Base-by-base conservation (phyloP, 2,888 invertebrate species). In the Drymonia ruficornis region DNA sequence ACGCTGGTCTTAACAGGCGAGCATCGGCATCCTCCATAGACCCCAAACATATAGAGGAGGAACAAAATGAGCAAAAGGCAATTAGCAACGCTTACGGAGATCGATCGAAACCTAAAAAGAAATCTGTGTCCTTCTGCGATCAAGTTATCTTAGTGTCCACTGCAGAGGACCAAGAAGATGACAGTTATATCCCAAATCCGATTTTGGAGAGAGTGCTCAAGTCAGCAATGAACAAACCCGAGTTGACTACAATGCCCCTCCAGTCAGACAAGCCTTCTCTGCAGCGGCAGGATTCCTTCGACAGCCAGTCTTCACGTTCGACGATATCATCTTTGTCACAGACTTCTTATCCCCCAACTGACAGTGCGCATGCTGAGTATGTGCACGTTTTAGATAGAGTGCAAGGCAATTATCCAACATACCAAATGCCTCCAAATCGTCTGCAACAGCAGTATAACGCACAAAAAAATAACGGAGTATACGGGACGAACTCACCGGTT, bases 101-200 rank as follows among this genome's bases (percentile, higher is more conserved):
- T 63, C 84, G 89, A 0, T 93, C 94, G 50, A 94, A 96, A 56
- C 94, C 95, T 0, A 97, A 97, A 80, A 98, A 98, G 93, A 98
- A 98, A 84, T 97, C 97, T 55, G 98, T 98, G 5, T 98, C 98
- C 0, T 98, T 98, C 86, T 98, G 98, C 77, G 98, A 98, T 82
- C 97, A 98, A 87, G 98, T 98, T 0, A 98, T 98, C 60, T 89
- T 98, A 53, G 98, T 98, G 12, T 98, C 98, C 5, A 98, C 98
- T 0, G 97, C 98, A 0, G 98, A 98, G 74, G 98, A 98, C 71
- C 97, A 98, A 75, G 97, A 97, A 84, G 97, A 97, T 60, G 97
- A 97, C 61, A 96, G 96, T 69, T 97, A 97, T 75, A 97, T 98
- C 74, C 97, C 98, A 0, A 98, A 98, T 88, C 98, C 98, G 0